phyloP scores from a whole-genome alignment of 2,888 invertebrate genomes.

The Cataglyphis altisquamis region DNA sequence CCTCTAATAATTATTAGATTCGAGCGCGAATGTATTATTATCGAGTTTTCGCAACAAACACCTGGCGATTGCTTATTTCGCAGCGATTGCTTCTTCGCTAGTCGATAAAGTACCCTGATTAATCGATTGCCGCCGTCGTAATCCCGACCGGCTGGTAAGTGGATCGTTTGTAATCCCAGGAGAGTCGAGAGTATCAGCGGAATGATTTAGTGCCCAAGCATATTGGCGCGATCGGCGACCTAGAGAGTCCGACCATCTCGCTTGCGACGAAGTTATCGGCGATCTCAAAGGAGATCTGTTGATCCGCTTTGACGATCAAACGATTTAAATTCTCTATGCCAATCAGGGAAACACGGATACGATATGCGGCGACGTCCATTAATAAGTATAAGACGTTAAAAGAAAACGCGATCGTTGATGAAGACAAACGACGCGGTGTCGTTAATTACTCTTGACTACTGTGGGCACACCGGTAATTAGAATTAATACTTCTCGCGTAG shows the following conservation, averaged over 20 bases:
- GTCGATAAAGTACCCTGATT: slow-evolving; percentile 66
- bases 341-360: slow-evolving; percentile 46
- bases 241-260: slow-evolving; percentile 7
- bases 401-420: slow-evolving; percentile 49
- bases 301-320: slow-evolving; percentile 23
- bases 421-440: slow-evolving; percentile 59
- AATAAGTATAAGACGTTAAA: slow-evolving; percentile 50
- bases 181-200: slow-evolving; percentile 45
- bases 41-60: slow-evolving; percentile 59
- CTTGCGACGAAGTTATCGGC: slow-evolving; percentile 12
- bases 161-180: slow-evolving; percentile 69
- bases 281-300: slow-evolving; percentile 32
- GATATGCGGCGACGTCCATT: slow-evolving; percentile 34
- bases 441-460: slow-evolving; percentile 62
- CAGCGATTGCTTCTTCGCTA: slow-evolving; percentile 43
- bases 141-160: slow-evolving; percentile 70
- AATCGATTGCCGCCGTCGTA: slow-evolving; percentile 68
- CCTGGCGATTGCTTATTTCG: slow-evolving; percentile 59
- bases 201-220: slow-evolving; percentile 60
- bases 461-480: slow-evolving; percentile 58
- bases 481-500: slow-evolving; percentile 59
- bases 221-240: slow-evolving; percentile 40
- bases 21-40: slow-evolving; percentile 40
- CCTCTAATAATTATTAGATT: slow-evolving; percentile 54
- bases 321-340: slow-evolving; percentile 37